These are phyloP conservation scores for Phorcus lineatus DNA, from an alignment of 2,888 invertebrate genomes.

Conservation along the genomic window DNA sequence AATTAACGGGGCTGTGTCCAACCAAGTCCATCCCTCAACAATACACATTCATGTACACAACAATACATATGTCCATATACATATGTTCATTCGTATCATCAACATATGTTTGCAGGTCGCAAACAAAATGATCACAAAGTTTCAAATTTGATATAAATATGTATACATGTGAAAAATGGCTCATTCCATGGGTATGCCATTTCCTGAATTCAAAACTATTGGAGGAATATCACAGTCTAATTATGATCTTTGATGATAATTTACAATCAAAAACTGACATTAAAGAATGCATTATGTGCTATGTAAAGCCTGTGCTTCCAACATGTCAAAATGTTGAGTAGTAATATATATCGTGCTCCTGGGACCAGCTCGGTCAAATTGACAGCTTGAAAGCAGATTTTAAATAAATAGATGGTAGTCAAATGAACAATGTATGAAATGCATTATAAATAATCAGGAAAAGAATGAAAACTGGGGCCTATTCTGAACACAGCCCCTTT, in stretches of 20 bases:
- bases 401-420: slow-evolving; percentile 20
- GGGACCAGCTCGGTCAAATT: not conserved
- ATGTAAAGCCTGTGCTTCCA: slow-evolving; percentile 14
- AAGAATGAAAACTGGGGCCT: not conserved
- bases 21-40: slow-evolving; percentile 17
- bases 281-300: slow-evolving; percentile 2
- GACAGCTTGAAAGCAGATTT: slow-evolving; percentile 20
- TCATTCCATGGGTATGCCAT: slow-evolving; percentile 21
- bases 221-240: slow-evolving; percentile 24
- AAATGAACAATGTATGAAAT: slow-evolving; percentile 23
- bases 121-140: slow-evolving; percentile 16
- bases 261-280: slow-evolving; percentile 22
- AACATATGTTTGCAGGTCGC: not conserved
- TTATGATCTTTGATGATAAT: slow-evolving; percentile 18
- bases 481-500: slow-evolving; percentile 25
- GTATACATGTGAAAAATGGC: slow-evolving; percentile 25
- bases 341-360: not conserved
- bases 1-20: slow-evolving; percentile 23
- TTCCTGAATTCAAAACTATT: slow-evolving; percentile 22
- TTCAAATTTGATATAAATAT: slow-evolving; percentile 22
- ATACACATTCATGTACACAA: slow-evolving; percentile 3
- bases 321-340: slow-evolving; percentile 17
- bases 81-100: slow-evolving; percentile 17
- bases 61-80: slow-evolving; percentile 1
- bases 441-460: slow-evolving; percentile 16